Evolutionary conservation across 2,113 vertebrate genomes (phyloP).

Genomic region (Arvicanthis niloticus): DNA sequence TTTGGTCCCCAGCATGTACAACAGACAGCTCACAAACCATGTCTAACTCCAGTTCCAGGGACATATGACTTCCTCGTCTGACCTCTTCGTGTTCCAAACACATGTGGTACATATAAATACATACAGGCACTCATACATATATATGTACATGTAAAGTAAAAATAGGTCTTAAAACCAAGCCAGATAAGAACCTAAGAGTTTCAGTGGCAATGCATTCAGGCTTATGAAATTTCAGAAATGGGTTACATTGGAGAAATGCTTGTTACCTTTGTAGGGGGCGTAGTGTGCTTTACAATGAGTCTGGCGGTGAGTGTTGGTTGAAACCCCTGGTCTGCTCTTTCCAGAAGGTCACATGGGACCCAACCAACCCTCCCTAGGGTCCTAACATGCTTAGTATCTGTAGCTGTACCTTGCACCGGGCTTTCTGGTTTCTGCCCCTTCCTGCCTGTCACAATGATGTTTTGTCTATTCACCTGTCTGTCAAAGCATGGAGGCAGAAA

Average conservation of each 20-base stretch:
- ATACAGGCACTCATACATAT: neutral
- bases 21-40: neutral
- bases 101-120: neutral
- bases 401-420: neutral
- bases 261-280: neutral
- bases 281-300: neutral
- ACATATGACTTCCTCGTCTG: neutral
- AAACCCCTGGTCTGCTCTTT: neutral
- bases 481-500: neutral
- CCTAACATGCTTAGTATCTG: accelerated
- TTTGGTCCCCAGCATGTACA: neutral
- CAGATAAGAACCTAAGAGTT: neutral
- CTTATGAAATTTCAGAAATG: neutral
- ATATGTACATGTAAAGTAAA: neutral
- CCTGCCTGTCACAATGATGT: neutral
- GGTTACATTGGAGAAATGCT: neutral
- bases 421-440: neutral
- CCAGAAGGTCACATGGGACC: accelerated
- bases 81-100: neutral
- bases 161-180: neutral
- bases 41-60: neutral
- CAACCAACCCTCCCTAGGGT: too few relatives aligned
- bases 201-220: too few relatives aligned
- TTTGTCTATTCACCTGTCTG: neutral
- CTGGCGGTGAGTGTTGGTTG: neutral